These are phyloP conservation scores for Formica exsecta DNA, from an alignment of 1,140 invertebrate species.

Conservation along the genomic window DNA sequence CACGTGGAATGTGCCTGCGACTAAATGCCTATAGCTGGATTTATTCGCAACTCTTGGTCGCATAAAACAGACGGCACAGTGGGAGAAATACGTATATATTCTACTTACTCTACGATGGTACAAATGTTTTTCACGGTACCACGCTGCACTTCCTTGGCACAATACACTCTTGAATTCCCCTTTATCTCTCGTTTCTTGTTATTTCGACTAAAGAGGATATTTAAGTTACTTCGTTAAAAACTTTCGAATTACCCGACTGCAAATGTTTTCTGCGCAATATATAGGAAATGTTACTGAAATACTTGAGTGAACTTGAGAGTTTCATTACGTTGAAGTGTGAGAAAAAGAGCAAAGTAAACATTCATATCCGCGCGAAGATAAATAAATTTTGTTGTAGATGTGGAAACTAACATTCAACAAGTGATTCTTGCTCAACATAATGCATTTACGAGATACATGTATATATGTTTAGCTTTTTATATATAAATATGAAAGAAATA, in stretches of 20 bases:
- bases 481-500: no score
- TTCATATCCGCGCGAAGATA: neutral
- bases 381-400: neutral
- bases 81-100: conserved; percentile 54
- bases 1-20: neutral
- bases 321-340: conserved; percentile 11
- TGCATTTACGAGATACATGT: neutral
- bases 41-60: conserved; percentile 42
- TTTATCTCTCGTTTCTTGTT: conserved; percentile 51
- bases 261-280: conserved; percentile 7
- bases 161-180: conserved; percentile 37
- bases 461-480: no score
- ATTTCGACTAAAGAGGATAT: conserved; percentile 33
- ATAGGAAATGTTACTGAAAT: neutral
- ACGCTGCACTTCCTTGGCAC: conserved; percentile 7
- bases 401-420: neutral
- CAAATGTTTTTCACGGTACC: conserved; percentile 46
- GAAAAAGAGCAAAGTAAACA: neutral
- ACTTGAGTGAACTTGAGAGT: neutral
- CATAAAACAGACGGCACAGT: conserved; percentile 32
- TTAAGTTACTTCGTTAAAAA: conserved; percentile 57
- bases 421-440: neutral
- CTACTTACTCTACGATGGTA: conserved; percentile 23
- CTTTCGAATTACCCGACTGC: conserved; percentile 38
- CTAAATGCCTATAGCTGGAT: conserved; percentile 45